Percentiles rank a stretch among this genome's conserved stretches.
Evolutionary conservation across 2,797 vertebrate species (phyloP).

Genomic region (Gambusia yucatana): DNA sequence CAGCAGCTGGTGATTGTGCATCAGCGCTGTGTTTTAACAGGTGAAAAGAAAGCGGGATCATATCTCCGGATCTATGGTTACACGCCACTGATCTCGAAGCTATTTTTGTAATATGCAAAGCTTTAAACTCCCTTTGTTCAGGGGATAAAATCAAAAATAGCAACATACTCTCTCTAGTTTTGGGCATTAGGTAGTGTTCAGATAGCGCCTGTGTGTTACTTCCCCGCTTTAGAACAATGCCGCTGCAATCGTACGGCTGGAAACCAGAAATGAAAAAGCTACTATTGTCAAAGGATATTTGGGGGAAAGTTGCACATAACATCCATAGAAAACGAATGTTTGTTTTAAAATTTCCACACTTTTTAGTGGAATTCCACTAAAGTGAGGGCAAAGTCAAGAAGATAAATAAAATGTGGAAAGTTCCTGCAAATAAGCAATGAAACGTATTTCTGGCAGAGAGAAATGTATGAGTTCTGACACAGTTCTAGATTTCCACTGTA

Average conservation of each 20-base stretch:
- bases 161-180: slow-evolving; percentile 75
- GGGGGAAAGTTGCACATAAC: slow-evolving; percentile 60
- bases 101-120: slow-evolving; percentile 79
- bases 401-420: slow-evolving; percentile 84
- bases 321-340: slow-evolving; percentile 64
- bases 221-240: slow-evolving; percentile 40
- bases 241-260: slow-evolving; percentile 36
- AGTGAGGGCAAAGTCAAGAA: slow-evolving; percentile 78
- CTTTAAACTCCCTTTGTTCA: slow-evolving; percentile 60
- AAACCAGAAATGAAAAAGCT: slow-evolving; percentile 58
- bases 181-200: slow-evolving; percentile 38
- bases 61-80: slow-evolving; percentile 69
- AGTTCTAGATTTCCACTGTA: slow-evolving; percentile 49
- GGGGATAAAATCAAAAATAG: slow-evolving; percentile 70
- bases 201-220: slow-evolving; percentile 26
- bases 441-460: slow-evolving; percentile 63
- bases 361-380: slow-evolving; percentile 74
- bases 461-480: slow-evolving; percentile 46
- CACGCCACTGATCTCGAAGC: slow-evolving; percentile 65
- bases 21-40: slow-evolving; percentile 71
- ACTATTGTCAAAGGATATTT: slow-evolving; percentile 54
- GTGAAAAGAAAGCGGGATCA: slow-evolving; percentile 66
- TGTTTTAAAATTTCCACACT: slow-evolving; percentile 57
- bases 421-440: slow-evolving; percentile 79
- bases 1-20: slow-evolving; percentile 41